phyloP scores from a whole-genome alignment of 2,113 vertebrate genomes.

The Gymnocephalus cernua region DNA sequence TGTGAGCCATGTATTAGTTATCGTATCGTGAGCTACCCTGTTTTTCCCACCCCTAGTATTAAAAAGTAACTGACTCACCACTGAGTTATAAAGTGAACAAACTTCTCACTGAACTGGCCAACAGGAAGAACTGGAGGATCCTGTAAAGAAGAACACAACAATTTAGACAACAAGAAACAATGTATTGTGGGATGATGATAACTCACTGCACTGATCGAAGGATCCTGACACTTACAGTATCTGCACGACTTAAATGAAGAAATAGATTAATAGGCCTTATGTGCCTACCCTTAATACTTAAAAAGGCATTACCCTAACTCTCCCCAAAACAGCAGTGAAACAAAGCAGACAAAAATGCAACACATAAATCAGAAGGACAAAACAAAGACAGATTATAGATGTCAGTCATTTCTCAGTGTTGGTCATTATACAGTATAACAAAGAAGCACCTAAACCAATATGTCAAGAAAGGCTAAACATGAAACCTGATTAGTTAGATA shows the following conservation, averaged over 20 bases:
- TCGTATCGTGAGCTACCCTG: no score
- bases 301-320: no score
- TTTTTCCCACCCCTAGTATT: not conserved
- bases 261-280: not conserved
- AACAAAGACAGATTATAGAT: no score
- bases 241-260: no score
- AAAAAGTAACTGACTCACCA: slow-evolving; percentile 88
- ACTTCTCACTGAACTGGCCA: slow-evolving; percentile 96
- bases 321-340: no score
- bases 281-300: no score
- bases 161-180: not conserved
- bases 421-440: no score
- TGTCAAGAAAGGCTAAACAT: not conserved
- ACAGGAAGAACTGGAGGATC: slow-evolving; percentile 96
- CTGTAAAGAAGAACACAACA: slow-evolving; percentile 77
- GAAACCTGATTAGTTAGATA: not conserved
- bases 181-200: not conserved
- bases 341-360: no score
- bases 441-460: not conserved
- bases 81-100: slow-evolving; percentile 99
- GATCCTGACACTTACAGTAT: not conserved
- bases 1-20: no score
- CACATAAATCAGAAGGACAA: no score
- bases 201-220: not conserved
- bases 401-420: no score